Conservation (phyloP, 2,888 invertebrate genomes). For the Lomographa bimaculata region DNA sequence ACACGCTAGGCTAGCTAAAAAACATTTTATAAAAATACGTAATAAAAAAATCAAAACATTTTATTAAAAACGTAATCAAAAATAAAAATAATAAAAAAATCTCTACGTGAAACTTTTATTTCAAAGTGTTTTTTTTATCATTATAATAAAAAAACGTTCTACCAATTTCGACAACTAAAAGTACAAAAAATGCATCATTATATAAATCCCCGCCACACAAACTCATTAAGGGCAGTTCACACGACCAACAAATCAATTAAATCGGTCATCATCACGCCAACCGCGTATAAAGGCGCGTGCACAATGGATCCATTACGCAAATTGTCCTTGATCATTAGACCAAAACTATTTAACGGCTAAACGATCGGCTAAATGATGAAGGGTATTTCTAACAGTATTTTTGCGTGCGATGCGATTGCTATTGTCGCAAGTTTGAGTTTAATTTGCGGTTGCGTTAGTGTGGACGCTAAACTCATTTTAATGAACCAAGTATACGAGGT, state of each 20-base stretch:
- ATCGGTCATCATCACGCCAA: constrained; percentile 65
- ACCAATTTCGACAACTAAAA: too few species aligned
- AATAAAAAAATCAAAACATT: too few species aligned
- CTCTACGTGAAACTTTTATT: too few species aligned
- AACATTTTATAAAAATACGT: too few species aligned
- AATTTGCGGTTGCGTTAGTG: constrained; percentile 39
- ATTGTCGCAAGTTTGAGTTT: constrained; percentile 47
- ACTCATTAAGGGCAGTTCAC: constrained; percentile 60
- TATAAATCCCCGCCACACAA: too few species aligned
- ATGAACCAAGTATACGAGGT: constrained; percentile 30
- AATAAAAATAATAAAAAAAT: too few species aligned
- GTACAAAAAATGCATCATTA: too few species aligned
- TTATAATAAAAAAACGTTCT: too few species aligned
- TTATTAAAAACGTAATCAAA: too few species aligned
- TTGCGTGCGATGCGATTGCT: constrained; percentile 69
- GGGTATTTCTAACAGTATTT: constrained; percentile 61
- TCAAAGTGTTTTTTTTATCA: too few species aligned
- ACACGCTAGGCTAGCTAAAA: too few species aligned
- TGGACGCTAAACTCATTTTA: constrained; percentile 31
- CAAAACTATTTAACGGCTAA: constrained; percentile 30
- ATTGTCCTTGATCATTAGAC: constrained; percentile 68
- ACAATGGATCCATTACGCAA: constrained; percentile 80
- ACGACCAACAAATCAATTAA: constrained; percentile 60
- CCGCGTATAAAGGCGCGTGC: constrained; percentile 62
- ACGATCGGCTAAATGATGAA: constrained; percentile 13